These are phyloP conservation scores for Sinelater perroti DNA, from an alignment of 2,888 invertebrate species.

Conservation along the genomic window DNA sequence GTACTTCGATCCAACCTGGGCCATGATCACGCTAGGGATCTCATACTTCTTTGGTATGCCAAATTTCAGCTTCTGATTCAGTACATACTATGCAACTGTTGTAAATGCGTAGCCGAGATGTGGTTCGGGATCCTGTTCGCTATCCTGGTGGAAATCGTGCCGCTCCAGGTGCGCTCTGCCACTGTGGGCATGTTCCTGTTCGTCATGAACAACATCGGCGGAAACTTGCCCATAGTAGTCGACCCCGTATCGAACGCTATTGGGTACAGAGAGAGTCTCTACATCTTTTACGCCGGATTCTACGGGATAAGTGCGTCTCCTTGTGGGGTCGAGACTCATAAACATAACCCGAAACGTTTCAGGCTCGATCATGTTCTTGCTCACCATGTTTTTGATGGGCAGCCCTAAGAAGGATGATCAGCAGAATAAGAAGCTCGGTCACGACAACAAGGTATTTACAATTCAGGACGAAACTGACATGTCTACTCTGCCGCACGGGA, in stretches of 20 bases:
- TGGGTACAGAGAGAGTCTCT: conserved; percentile 84
- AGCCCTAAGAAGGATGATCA: conserved; percentile 61
- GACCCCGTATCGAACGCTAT: conserved; percentile 84
- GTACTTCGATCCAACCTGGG: conserved; percentile 81
- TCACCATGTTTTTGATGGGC: conserved; percentile 84
- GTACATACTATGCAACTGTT: background rate
- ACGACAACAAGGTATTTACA: conserved; percentile 56
- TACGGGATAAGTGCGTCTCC: conserved; percentile 82
- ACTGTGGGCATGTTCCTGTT: conserved; percentile 88
- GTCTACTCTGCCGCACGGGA: conserved; percentile 48
- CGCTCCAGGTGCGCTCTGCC: conserved; percentile 81
- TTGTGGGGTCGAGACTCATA: too few species aligned
- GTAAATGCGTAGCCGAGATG: conserved; percentile 79
- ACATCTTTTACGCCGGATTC: conserved; percentile 89
- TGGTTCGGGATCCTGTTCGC: conserved; percentile 95
- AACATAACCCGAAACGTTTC: too few species aligned
- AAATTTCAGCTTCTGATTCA: conserved; percentile 27
- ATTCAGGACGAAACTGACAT: conserved; percentile 54
- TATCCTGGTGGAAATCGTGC: conserved; percentile 88
- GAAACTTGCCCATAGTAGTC: conserved; percentile 87
- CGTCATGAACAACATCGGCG: conserved; percentile 93
- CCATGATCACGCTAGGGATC: conserved; percentile 86
- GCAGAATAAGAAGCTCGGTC: conserved; percentile 49
- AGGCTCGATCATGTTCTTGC: conserved; percentile 84
- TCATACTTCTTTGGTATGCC: conserved; percentile 87